Conservation (phyloP, 2,113 vertebrate genomes). For the Psilopsiagon aymara region DNA sequence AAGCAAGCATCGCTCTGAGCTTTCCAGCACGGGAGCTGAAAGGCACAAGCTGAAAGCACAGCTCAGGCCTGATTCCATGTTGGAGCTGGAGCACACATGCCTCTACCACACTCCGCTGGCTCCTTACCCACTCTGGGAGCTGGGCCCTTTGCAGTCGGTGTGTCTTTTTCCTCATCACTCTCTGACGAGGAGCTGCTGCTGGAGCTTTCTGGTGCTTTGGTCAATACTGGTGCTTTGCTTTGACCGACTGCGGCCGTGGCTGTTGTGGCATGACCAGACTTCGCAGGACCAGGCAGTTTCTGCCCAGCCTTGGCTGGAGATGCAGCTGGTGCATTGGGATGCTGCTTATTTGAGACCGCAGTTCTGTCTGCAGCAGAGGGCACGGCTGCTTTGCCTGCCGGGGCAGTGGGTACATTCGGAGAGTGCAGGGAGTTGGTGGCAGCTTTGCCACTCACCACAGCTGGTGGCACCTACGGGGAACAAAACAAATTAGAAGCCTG, state of each 20-base stretch:
- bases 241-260: not conserved
- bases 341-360: constrained; percentile 8
- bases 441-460: constrained; percentile 18
- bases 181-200: constrained; percentile 53
- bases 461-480: constrained; percentile 55
- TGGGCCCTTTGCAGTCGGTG: accelerated
- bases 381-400: not conserved
- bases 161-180: constrained; percentile 62
- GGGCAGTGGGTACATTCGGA: not conserved
- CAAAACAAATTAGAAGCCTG: not conserved
- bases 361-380: not conserved
- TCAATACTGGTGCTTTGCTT: not conserved
- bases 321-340: not conserved
- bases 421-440: constrained; percentile 56
- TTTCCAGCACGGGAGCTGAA: not conserved
- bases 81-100: not conserved
- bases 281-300: constrained; percentile 13
- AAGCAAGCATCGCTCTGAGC: not conserved
- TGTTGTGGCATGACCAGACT: not conserved
- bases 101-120: not conserved
- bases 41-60: not conserved
- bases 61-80: not conserved
- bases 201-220: not conserved
- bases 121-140: constrained; percentile 58
- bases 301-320: not conserved